These are phyloP conservation scores for Centropus bengalensis DNA, from an alignment of 2,113 vertebrate genomes.

Conservation along the genomic window DNA sequence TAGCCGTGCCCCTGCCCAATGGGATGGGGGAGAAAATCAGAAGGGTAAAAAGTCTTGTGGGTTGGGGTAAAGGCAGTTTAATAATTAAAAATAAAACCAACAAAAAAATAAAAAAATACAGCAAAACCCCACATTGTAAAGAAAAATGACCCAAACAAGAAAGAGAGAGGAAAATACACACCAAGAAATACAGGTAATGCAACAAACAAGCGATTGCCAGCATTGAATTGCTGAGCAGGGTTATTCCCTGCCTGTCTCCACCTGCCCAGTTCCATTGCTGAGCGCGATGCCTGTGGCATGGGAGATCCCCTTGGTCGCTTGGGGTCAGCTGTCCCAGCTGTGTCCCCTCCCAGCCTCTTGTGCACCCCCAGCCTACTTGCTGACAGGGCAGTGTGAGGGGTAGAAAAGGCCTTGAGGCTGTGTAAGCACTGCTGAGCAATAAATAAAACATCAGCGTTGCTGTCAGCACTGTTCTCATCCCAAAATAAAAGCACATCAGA, in stretches of 20 bases:
- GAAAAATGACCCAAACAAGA: not conserved
- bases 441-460: not conserved
- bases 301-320: not conserved
- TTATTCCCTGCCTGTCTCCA: not conserved
- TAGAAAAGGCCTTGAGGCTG: not conserved
- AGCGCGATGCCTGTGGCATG: accelerated
- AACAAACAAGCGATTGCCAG: not conserved
- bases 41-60: not conserved
- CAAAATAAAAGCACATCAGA: not conserved
- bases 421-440: not conserved
- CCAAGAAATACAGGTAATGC: not conserved
- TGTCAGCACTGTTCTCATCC: not conserved
- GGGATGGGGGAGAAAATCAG: not conserved
- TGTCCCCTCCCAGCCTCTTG: not conserved
- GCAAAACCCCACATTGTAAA: not conserved
- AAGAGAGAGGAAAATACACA: not conserved
- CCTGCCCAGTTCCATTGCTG: not conserved
- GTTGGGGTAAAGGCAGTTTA: not conserved
- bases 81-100: not conserved
- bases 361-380: accelerated
- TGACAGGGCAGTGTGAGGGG: not conserved
- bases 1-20: not conserved
- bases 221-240: accelerated
- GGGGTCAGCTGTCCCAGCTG: not conserved
- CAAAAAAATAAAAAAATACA: too few relatives aligned